Evolutionary conservation across 2,113 vertebrate genomes (phyloP), one percentile per base, ranked within the genome.

Genomic region (Noturus placidus): DNA sequence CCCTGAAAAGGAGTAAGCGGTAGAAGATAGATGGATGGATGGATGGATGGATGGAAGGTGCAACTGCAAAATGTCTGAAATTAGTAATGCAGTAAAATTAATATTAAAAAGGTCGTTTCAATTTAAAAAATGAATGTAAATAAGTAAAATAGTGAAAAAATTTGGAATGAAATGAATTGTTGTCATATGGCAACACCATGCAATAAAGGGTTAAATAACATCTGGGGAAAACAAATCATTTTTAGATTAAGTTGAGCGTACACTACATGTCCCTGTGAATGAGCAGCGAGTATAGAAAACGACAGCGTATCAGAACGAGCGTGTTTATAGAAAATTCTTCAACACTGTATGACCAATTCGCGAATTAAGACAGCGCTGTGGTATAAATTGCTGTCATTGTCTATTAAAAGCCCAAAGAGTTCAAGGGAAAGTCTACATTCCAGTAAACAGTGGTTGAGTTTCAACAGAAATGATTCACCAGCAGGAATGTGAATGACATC

Each of bases 381-480:
- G 50, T 78, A 15, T 30, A 54, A 78, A 78, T 50, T 30, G 46
- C 46, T 54, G 69, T 22, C 69, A 42, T 72, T 72, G 20, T 5
- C 54, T 61, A 13, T 59, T 46, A 78, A 50, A 33, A 79, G n/a
- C 46, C 63, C 76, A 25, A 9, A 65, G 46, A 69, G 35, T 80
- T 79, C 59, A 65, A 38, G 59, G 63, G 85, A 86, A 76, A 54
- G 15, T 30, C 27, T 59, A 81, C 70, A 52, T 85, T 88, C 87
- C 84, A 70, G 83, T 88, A 70, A 88, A 79, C 33, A 78, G 46
- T 72, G 69, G 69, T 35, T 59, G 74, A 52, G 42, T 85, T 79
- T 85, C 83, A 61, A 50, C 77, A 88, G 87, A 85, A 88, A 61
- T 88, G 87, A 88, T 85, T 85, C 87, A 88, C 14, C 2, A 27